Evolutionary conservation across 2,888 invertebrate species (phyloP).

Genomic region (Epinotia brunnichana): DNA sequence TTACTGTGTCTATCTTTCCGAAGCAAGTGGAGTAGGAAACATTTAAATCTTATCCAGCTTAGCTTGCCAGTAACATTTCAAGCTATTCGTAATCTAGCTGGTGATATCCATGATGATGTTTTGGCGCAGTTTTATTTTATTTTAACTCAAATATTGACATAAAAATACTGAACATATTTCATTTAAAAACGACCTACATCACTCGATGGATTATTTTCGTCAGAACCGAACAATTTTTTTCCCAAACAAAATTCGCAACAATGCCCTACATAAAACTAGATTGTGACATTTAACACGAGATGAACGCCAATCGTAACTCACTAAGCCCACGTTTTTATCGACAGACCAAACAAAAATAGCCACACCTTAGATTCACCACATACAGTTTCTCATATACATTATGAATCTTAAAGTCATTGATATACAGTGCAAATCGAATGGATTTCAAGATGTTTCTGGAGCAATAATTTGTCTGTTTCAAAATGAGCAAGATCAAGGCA

Average conservation of each 20-base stretch:
- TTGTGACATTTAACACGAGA: constrained; percentile 34
- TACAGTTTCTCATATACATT: neutral
- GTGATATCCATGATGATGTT: too few species aligned
- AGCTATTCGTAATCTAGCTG: too few species aligned
- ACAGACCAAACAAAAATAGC: constrained; percentile 21
- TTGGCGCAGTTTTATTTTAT: too few species aligned
- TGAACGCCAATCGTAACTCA: constrained; percentile 29
- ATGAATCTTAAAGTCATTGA: constrained; percentile 10
- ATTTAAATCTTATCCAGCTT: too few species aligned
- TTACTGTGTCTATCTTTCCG: too few species aligned
- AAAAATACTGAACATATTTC: too few species aligned
- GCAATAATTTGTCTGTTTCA: constrained; percentile 13
- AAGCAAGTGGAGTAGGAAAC: too few species aligned
- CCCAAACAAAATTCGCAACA: constrained; percentile 8
- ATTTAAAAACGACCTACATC: too few species aligned
- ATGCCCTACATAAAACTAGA: constrained; percentile 35
- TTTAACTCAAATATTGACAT: too few species aligned
- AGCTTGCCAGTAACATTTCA: too few species aligned
- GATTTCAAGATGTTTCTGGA: constrained; percentile 2
- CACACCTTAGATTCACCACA: neutral
- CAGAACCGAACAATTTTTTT: constrained; percentile 2
- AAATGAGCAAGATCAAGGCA: neutral
- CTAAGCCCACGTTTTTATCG: constrained; percentile 30
- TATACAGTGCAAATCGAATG: neutral
- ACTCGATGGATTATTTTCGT: neutral